A percentile compares a stretch with the other conserved stretches of the same genome.
phyloP scores from a whole-genome alignment of 2,888 invertebrate genomes.

The Nasonia oneida region DNA sequence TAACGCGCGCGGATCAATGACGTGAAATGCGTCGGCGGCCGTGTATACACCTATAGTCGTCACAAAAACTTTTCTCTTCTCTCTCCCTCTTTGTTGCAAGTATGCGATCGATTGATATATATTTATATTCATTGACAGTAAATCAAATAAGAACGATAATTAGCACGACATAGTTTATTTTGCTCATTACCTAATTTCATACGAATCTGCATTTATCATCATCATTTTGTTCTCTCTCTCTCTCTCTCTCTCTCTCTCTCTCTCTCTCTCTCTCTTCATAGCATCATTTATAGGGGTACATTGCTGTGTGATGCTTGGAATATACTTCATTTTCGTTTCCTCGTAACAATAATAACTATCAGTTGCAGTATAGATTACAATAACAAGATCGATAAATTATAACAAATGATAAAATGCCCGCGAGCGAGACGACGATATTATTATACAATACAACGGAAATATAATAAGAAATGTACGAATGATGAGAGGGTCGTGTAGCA shows the following conservation, averaged over 20 bases:
- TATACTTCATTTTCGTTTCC: constrained; percentile 39
- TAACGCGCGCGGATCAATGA: not conserved
- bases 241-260: not conserved
- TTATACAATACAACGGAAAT: constrained; percentile 40
- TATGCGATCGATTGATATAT: constrained; percentile 33
- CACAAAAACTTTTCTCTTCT: not conserved
- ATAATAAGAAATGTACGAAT: constrained; percentile 36
- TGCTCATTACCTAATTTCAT: constrained; percentile 52
- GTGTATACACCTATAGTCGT: not conserved
- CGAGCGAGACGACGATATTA: constrained; percentile 5
- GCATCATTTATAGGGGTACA: constrained; percentile 42
- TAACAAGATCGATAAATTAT: constrained; percentile 42
- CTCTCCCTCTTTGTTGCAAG: not conserved
- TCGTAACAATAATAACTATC: constrained; percentile 54
- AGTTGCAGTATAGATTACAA: constrained; percentile 45
- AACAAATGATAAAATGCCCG: constrained; percentile 34
- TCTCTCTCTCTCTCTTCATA: not conserved
- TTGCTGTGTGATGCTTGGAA: constrained; percentile 37
- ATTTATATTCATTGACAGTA: constrained; percentile 29
- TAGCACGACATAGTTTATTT: constrained; percentile 59
- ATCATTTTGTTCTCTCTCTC: not conserved
- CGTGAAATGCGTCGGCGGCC: not conserved
- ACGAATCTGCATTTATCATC: constrained; percentile 36
- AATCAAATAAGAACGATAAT: constrained; percentile 51
- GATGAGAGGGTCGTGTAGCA: constrained; percentile 23